phyloP scores from a whole-genome alignment of 2,113 vertebrate genomes.

The Corydoras sp. region DNA sequence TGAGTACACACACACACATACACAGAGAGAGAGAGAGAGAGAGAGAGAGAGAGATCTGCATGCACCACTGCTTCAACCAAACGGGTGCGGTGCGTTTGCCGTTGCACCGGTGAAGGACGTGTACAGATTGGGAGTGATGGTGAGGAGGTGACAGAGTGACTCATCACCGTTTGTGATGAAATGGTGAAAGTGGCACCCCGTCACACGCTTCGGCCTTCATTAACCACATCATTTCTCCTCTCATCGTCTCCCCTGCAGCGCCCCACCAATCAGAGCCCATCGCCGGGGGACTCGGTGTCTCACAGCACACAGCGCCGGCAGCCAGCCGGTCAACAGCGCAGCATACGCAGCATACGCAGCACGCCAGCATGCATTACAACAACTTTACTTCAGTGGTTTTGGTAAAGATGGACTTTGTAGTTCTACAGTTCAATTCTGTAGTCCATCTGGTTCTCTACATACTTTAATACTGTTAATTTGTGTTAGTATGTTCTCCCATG shows the following conservation, averaged over 20 bases:
- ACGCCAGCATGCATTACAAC: too few relatives aligned
- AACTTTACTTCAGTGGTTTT: too few relatives aligned
- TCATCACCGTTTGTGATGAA: constrained; percentile 30
- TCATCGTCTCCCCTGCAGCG: constrained; percentile 1
- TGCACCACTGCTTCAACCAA: not conserved
- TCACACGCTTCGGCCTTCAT: constrained; percentile 35
- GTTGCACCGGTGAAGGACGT: constrained; percentile 32
- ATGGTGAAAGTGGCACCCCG: constrained; percentile 42
- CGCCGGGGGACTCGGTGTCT: not conserved
- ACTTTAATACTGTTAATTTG: too few relatives aligned
- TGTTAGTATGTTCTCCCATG: too few relatives aligned
- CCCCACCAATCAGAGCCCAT: not conserved
- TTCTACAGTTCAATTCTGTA: too few relatives aligned
- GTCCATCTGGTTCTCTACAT: too few relatives aligned
- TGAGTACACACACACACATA: not conserved
- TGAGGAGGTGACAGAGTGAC: constrained; percentile 33
- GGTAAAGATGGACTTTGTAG: too few relatives aligned
- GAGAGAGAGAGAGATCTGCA: constrained; percentile 1
- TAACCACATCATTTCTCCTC: constrained; percentile 38
- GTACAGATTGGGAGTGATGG: constrained; percentile 32
- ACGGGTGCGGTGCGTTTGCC: not conserved
- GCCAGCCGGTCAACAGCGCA: too few relatives aligned
- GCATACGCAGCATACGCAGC: too few relatives aligned
- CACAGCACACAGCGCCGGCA: not conserved
- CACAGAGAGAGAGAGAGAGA: not conserved